A percentile compares a stretch with the other conserved stretches of the same genome.
phyloP scores from a whole-genome alignment of 1,140 invertebrate species.

The Drosophila saltans region DNA sequence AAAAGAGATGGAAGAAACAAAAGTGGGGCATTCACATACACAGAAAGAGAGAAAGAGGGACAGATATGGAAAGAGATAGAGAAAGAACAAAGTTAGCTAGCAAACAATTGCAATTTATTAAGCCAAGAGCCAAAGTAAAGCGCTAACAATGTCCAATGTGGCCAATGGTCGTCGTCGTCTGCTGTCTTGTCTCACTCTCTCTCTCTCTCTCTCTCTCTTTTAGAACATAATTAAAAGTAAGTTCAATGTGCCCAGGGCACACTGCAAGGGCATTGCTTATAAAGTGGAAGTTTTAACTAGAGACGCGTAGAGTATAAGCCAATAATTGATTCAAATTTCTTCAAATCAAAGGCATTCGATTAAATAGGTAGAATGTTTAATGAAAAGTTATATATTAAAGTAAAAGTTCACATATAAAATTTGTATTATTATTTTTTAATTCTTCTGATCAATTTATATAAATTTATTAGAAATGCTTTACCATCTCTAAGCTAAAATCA shows the following conservation, averaged over 20 bases:
- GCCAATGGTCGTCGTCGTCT: slow-evolving; percentile 22
- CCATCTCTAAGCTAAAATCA: slow-evolving; percentile 23
- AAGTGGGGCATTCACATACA: slow-evolving; percentile 44
- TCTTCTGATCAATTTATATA: background rate
- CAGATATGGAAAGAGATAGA: slow-evolving; percentile 23
- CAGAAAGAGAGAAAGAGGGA: slow-evolving; percentile 20
- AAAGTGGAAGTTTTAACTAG: slow-evolving; percentile 12
- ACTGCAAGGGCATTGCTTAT: slow-evolving; percentile 23
- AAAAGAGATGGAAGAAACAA: slow-evolving; percentile 39
- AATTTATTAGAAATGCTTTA: too few species aligned
- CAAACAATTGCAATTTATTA: slow-evolving; percentile 82
- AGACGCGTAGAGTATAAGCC: slow-evolving; percentile 15
- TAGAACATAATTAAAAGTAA: slow-evolving; percentile 75
- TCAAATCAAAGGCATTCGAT: background rate
- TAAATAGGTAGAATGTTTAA: background rate
- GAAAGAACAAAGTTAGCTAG: slow-evolving; percentile 65
- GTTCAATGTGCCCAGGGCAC: slow-evolving; percentile 64
- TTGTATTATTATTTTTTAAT: background rate
- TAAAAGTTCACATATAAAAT: too few species aligned
- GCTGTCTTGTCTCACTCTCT: slow-evolving; percentile 22
- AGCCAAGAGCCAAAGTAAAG: slow-evolving; percentile 61
- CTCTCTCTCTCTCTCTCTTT: slow-evolving; percentile 8
- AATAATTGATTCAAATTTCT: background rate
- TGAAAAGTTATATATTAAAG: too few species aligned
- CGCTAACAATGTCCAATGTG: slow-evolving; percentile 68